Conservation (phyloP, 2,113 vertebrate genomes). For the Sminthopsis crassicaudata region DNA sequence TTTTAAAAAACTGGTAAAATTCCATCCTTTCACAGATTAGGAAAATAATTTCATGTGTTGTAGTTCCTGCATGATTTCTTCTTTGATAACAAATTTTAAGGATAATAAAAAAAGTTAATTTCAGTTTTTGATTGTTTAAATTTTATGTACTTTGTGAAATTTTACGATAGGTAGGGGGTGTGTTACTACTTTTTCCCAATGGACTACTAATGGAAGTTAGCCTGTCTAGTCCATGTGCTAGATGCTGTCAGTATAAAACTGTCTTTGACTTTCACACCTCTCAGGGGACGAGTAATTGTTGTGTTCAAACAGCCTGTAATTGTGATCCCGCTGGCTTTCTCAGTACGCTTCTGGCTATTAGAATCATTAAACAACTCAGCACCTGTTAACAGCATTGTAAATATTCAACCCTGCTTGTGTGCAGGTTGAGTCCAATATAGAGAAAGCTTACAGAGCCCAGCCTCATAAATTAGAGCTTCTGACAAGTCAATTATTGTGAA, state of each 20-base stretch:
- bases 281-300: slow-evolving; percentile 89
- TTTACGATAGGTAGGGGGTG: slow-evolving; percentile 84
- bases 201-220: slow-evolving; percentile 89
- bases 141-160: slow-evolving; percentile 87
- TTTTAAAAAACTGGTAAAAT: slow-evolving; percentile 82
- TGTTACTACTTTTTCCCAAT: slow-evolving; percentile 84
- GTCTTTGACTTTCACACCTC: slow-evolving; percentile 91
- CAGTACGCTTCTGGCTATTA: slow-evolving; percentile 94
- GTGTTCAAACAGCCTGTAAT: slow-evolving; percentile 93
- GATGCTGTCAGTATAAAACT: slow-evolving; percentile 91
- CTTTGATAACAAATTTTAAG: slow-evolving; percentile 74
- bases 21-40: slow-evolving; percentile 76
- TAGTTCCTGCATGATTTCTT: slow-evolving; percentile 71
- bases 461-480: slow-evolving; percentile 93
- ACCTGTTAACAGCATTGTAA: slow-evolving; percentile 99
- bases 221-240: slow-evolving; percentile 89
- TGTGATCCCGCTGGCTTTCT: slow-evolving; percentile 91
- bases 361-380: slow-evolving; percentile 96
- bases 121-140: slow-evolving; percentile 82
- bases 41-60: slow-evolving; percentile 70
- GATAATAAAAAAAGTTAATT: slow-evolving; percentile 76
- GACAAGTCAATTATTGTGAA: slow-evolving; percentile 94
- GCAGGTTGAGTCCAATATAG: slow-evolving; percentile 91
- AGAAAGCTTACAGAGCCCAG: slow-evolving; percentile 89
- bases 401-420: slow-evolving; percentile 94